Evolutionary conservation across 2,888 invertebrate species (phyloP).

Genomic region (Diabrotica balteata): DNA sequence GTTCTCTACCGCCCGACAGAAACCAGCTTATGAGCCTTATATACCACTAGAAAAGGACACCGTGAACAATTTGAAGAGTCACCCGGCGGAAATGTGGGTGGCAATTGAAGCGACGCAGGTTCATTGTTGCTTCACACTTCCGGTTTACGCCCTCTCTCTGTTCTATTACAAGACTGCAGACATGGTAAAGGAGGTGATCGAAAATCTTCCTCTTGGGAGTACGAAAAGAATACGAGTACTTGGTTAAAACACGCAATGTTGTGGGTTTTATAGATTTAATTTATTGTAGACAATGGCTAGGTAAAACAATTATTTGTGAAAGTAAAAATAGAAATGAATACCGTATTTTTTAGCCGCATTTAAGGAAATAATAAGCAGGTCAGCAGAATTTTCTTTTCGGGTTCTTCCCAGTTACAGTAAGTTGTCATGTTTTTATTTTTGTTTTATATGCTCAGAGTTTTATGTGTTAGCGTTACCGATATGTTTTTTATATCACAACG

Average conservation of each 20-base stretch:
- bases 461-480: too few relatives aligned
- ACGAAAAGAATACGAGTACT: not conserved
- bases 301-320: too few relatives aligned
- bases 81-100: slow-evolving; percentile 46
- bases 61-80: slow-evolving; percentile 19
- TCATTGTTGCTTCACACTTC: slow-evolving; percentile 54
- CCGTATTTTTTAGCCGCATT: too few relatives aligned
- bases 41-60: slow-evolving; percentile 11
- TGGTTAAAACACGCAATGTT: slow-evolving; percentile 1
- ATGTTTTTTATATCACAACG: too few relatives aligned
- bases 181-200: not conserved
- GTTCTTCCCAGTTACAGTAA: too few relatives aligned
- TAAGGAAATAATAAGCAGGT: too few relatives aligned
- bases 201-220: slow-evolving; percentile 1
- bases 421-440: too few relatives aligned
- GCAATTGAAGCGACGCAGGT: slow-evolving; percentile 53
- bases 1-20: slow-evolving; percentile 11
- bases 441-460: too few relatives aligned
- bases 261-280: not conserved
- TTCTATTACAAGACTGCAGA: not conserved
- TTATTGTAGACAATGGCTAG: too few relatives aligned
- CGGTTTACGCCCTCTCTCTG: slow-evolving; percentile 50
- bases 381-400: too few relatives aligned
- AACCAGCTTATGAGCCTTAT: slow-evolving; percentile 10
- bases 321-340: too few relatives aligned